Evolutionary conservation across 2,888 invertebrate genomes (phyloP), one percentile per base, ranked within the genome.

Genomic region (Limnephilus marmoratus): DNA sequence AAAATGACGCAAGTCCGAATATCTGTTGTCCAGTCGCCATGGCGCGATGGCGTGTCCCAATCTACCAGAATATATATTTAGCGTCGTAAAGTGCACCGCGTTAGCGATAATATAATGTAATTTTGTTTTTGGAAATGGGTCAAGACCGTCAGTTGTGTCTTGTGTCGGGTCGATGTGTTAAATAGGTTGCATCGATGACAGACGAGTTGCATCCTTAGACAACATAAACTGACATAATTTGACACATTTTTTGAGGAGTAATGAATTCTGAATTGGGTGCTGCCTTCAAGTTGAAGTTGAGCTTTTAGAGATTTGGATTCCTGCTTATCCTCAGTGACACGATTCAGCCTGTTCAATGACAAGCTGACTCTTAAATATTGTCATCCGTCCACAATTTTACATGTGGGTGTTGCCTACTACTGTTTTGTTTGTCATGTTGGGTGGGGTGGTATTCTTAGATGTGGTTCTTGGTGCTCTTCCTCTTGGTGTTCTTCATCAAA

Each of bases 51-150:
- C 68, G 68, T 68, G 68, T 68, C 68, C 68, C 68, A 24, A 68
- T 68, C 4, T 68, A 18, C 68, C 68, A 68, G 68, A 68, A 24
- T 68, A 24, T 81, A 81, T 81, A 81, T 37, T 15, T 31, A 18
- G 83, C 18, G 37, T 83, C 83, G 83, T 83, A 83, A 83, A 83
- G 13, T 83, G 83, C 83, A 83, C 34, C 83, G 37, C 18, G 83
- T 83, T 83, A 83, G 37, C 83, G 37, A 83, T 37, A 83, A 37
- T 37, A 15, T 24, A 34, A 83, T 85, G 34, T 31, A 82, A 81
- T 82, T 89, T 90, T 92, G 68, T 90, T 81, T 90, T 91, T 89
- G 92, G 89, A 93, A 91, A 90, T 90, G 81, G 93, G 93, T 92
- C 93, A 93, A 92, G 91, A 93, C 91, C 90, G 90, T 85, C 29